Conservation (phyloP, 1,140 invertebrate species). For the Drosophila rufa region DNA sequence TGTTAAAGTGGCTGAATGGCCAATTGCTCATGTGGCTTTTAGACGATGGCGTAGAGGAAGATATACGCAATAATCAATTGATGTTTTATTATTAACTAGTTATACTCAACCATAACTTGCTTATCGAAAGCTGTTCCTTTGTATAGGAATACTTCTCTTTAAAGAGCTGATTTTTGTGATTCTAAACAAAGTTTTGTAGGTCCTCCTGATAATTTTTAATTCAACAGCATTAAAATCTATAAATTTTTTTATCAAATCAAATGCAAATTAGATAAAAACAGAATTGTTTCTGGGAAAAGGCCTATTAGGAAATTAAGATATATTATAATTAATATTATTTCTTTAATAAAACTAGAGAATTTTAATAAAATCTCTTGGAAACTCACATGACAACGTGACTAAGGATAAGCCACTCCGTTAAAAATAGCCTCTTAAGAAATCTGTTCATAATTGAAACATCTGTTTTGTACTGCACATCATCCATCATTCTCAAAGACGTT, state of each 20-base stretch:
- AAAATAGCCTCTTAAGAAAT: slow-evolving; percentile 10
- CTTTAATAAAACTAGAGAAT: too few species aligned
- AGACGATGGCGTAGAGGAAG: slow-evolving; percentile 8
- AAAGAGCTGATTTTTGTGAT: background rate
- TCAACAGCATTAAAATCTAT: too few species aligned
- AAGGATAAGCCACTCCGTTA: background rate
- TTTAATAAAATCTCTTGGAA: too few species aligned
- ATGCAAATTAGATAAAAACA: too few species aligned
- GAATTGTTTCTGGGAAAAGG: too few species aligned
- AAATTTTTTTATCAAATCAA: too few species aligned
- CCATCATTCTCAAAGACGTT: slow-evolving; percentile 47
- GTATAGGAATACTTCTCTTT: too few species aligned
- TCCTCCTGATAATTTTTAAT: background rate
- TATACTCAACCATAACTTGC: background rate
- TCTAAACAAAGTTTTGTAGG: background rate
- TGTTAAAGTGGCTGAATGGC: slow-evolving; percentile 14
- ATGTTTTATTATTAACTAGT: slow-evolving; percentile 9
- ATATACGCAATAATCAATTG: slow-evolving; percentile 21
- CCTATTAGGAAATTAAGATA: too few species aligned
- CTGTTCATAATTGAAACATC: slow-evolving; percentile 59
- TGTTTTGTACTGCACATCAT: slow-evolving; percentile 43
- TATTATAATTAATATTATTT: too few species aligned
- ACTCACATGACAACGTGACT: background rate
- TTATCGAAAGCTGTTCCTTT: background rate
- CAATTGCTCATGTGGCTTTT: slow-evolving; percentile 44